Percentiles rank a stretch among this genome's conserved stretches.
Conservation (phyloP, 2,113 vertebrate genomes). For the Pogonocichla stellata region DNA sequence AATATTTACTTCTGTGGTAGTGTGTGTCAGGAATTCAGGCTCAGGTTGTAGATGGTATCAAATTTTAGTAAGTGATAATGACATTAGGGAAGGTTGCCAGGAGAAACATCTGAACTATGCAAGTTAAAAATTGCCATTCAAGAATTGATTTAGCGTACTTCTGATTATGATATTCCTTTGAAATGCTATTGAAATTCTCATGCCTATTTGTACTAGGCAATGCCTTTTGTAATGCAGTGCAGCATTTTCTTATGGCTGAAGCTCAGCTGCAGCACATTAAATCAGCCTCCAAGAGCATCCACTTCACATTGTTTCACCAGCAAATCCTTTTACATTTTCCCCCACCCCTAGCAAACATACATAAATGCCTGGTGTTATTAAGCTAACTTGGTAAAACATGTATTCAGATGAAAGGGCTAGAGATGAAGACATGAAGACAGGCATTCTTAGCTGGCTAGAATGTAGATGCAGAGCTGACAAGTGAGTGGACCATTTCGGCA, state of each 20-base stretch:
- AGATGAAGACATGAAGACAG: background rate
- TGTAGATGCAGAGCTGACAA: background rate
- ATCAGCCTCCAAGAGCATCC: background rate
- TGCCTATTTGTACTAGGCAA: background rate
- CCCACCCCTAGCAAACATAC: background rate
- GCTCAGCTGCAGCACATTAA: background rate
- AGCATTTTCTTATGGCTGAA: background rate
- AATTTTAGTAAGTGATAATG: slow-evolving; percentile 63
- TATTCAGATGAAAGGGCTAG: background rate
- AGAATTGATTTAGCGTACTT: background rate
- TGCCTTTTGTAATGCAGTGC: background rate
- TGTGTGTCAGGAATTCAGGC: slow-evolving; percentile 47
- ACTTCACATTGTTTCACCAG: background rate
- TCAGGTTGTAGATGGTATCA: slow-evolving; percentile 47
- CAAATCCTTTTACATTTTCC: background rate
- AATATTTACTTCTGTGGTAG: slow-evolving; percentile 24
- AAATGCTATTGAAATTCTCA: slow-evolving; percentile 1
- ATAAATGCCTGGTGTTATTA: background rate
- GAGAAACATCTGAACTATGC: slow-evolving; percentile 54
- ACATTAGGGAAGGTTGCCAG: slow-evolving; percentile 18
- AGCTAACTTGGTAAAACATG: background rate
- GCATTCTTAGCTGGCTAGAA: background rate
- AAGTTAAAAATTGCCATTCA: slow-evolving; percentile 26
- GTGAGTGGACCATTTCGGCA: background rate
- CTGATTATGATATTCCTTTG: slow-evolving; percentile 16